A percentile compares a stretch with the other conserved stretches of the same genome.
Evolutionary conservation across 2,888 invertebrate species (phyloP).

Genomic region (Halictus ligatus): DNA sequence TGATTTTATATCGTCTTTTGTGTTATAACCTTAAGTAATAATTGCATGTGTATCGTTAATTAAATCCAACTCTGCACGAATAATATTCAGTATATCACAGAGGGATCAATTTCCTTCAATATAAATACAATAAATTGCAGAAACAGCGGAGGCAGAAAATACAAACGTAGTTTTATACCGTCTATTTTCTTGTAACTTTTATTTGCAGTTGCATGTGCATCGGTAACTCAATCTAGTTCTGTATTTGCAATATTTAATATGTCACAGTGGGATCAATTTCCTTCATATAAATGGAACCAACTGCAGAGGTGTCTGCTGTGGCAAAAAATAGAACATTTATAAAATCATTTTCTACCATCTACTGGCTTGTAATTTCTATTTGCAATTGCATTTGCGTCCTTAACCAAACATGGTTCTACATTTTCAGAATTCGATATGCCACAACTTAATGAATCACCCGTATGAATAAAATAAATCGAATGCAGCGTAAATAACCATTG

Average conservation of each 20-base stretch:
- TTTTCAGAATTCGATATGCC: background rate
- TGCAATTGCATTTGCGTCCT: background rate
- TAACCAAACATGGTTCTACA: background rate
- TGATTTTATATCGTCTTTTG: no score
- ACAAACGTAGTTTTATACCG: no score
- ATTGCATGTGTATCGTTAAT: no score
- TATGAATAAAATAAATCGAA: background rate
- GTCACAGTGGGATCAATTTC: background rate
- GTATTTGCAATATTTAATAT: background rate
- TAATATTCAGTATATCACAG: no score
- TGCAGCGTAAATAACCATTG: background rate
- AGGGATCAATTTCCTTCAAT: no score
- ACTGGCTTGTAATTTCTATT: background rate
- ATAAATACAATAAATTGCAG: no score
- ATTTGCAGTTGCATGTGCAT: background rate
- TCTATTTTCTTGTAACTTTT: no score
- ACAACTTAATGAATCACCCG: background rate
- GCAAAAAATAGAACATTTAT: background rate
- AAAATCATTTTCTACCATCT: no score
- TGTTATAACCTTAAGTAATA: no score
- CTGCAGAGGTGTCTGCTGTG: background rate
- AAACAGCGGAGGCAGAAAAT: no score
- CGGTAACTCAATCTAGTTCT: background rate
- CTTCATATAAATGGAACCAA: background rate
- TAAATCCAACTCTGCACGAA: no score